Percentiles rank a stretch among this genome's conserved stretches.
Evolutionary conservation across 2,113 vertebrate species (phyloP).

Genomic region (Amia ocellicauda): DNA sequence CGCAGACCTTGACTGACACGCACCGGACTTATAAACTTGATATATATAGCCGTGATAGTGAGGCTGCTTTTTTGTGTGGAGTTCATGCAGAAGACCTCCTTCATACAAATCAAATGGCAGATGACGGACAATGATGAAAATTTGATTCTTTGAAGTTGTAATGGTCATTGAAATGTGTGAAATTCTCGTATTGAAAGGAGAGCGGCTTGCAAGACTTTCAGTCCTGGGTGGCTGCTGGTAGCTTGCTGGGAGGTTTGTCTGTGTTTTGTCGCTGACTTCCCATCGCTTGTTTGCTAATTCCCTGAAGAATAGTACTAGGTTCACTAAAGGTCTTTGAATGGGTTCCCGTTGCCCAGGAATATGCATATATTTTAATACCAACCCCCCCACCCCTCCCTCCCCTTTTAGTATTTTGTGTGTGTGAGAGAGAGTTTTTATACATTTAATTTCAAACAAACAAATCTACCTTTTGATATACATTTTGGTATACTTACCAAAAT

Average conservation of each 20-base stretch:
- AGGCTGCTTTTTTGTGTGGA: constrained; percentile 80
- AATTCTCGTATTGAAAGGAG: constrained; percentile 91
- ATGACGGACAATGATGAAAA: constrained; percentile 97
- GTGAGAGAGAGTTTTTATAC: no score
- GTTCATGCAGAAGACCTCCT: constrained; percentile 82
- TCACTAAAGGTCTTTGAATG: constrained; percentile 57
- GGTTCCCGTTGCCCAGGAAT: constrained; percentile 51
- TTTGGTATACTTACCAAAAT: no score
- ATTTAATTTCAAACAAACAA: no score
- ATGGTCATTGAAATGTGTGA: constrained; percentile 98
- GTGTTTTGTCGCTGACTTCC: constrained; percentile 90
- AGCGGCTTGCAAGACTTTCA: constrained; percentile 75
- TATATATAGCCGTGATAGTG: constrained; percentile 70
- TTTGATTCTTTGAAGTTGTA: constrained; percentile 98
- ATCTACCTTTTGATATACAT: no score
- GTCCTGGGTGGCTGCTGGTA: constrained; percentile 87
- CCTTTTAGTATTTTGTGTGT: constrained; percentile 10
- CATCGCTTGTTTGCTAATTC: constrained; percentile 85
- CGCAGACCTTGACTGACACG: constrained; percentile 74
- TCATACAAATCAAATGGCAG: constrained; percentile 87
- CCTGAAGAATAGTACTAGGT: constrained; percentile 62
- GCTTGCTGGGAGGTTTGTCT: constrained; percentile 90
- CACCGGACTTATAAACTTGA: constrained; percentile 72
- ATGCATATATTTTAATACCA: constrained; percentile 33
- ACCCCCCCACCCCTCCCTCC: not conserved